Evolutionary conservation across 2,888 invertebrate species (phyloP), one percentile per base, ranked within the genome.

Genomic region (Pristionchus mayeri): DNA sequence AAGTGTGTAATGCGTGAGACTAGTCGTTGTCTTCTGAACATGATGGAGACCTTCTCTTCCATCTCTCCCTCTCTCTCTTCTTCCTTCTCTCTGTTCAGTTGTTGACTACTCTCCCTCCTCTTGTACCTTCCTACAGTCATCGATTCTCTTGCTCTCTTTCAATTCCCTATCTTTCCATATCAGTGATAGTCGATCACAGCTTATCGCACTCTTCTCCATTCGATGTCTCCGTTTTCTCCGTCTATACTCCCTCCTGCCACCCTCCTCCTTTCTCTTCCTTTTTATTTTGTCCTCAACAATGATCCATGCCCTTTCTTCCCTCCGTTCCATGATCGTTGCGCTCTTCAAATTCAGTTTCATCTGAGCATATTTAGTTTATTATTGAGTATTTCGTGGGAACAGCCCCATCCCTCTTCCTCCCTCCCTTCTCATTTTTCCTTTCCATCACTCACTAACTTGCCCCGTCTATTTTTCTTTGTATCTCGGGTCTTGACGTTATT

Each of bases 151-250:
- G 34, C 21, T 21, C 37, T 18, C 37, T 67, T 21, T 67, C 4
- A n/a, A 9, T 16, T 1, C 21, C 37, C 16, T 37, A 27, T n/a
- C n/a, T 71, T 21, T 67, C 21, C 37, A 40, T 71, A 71, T 71
- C 71, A 71, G 37, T 71, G 71, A 71, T 40, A 37, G 71, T 67
- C 34, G n/a, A 71, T 71, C 71, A 71, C 71, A 60, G 54, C 21
- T 2, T n/a, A 54, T 27, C 27, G 9, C 57, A 27, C 11, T 60
- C 27, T 60, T 60, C 57, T 60, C 57, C 52, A 16, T 52, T 52
- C n/a, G 52, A 57, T 63, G 30, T 67, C 67, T 37, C 30, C 30
- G 27, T 18, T 60, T 67, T 67, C 37, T 60, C 57, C 27, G 27
- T 60, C 27, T 60, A 27, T 60, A 11, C 57, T 27, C 30, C 57